These are phyloP conservation scores for Poecilia latipinna DNA, from an alignment of 2,113 vertebrate species.

Conservation along the genomic window DNA sequence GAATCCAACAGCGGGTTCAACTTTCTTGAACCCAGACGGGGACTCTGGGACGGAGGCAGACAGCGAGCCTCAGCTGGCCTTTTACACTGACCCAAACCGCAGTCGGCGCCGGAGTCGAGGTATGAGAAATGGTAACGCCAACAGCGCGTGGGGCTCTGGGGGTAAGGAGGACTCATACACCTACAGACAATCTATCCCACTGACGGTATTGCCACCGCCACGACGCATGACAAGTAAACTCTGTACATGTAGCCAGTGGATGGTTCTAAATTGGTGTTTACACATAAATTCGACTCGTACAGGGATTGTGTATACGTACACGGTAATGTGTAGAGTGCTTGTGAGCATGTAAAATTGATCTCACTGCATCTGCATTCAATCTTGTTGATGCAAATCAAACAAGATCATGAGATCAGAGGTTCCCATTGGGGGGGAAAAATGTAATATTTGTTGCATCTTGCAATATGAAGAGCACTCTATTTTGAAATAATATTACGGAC, in stretches of 20 bases:
- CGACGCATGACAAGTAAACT: constrained; percentile 68
- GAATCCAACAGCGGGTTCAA: constrained; percentile 89
- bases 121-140: constrained; percentile 84
- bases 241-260: constrained; percentile 47
- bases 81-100: constrained; percentile 96
- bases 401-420: constrained; percentile 58
- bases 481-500: constrained; percentile 64
- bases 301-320: constrained; percentile 10
- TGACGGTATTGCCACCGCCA: constrained; percentile 51
- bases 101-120: constrained; percentile 95
- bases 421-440: neutral
- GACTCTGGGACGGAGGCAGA: constrained; percentile 96
- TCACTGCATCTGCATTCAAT: constrained; percentile 51
- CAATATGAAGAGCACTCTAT: neutral
- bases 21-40: constrained; percentile 96
- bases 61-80: constrained; percentile 97
- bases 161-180: constrained; percentile 80
- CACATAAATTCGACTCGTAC: constrained; percentile 18
- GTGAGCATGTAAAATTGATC: constrained; percentile 67
- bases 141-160: constrained; percentile 84
- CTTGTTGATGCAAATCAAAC: constrained; percentile 54
- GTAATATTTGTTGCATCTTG: constrained; percentile 19
- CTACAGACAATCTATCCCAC: constrained; percentile 57
- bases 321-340: constrained; percentile 38
- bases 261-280: constrained; percentile 51